Evolutionary conservation across 2,888 invertebrate species (phyloP).

Genomic region (Hydrotaea cyrtoneurina): DNA sequence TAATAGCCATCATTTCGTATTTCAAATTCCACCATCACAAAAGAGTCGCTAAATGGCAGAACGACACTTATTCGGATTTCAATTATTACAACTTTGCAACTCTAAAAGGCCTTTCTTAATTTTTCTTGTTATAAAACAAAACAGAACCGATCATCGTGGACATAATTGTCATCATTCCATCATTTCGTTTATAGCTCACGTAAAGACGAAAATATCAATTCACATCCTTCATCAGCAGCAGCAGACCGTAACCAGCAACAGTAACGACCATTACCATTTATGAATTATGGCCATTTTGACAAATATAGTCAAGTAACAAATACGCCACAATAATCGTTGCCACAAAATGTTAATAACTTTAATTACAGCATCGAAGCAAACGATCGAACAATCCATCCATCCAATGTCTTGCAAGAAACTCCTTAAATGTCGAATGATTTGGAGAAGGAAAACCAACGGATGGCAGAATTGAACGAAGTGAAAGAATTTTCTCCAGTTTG

Average conservation of each 20-base stretch:
- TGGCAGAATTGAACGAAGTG: not conserved
- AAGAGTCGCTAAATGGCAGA: no score
- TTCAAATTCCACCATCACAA: no score
- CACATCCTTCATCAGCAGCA: constrained; percentile 36
- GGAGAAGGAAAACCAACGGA: not conserved
- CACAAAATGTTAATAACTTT: constrained; percentile 64
- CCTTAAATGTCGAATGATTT: constrained; percentile 59
- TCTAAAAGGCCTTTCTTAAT: not conserved
- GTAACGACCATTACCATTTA: constrained; percentile 36
- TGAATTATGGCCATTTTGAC: constrained; percentile 61
- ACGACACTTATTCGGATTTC: no score
- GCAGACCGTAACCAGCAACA: not conserved
- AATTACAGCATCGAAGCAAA: constrained; percentile 45
- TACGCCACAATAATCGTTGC: constrained; percentile 2
- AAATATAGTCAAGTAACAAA: constrained; percentile 61
- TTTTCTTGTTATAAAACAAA: not conserved
- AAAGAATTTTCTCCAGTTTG: not conserved
- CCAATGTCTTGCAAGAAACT: constrained; percentile 16
- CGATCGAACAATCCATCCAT: not conserved
- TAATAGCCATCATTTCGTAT: no score
- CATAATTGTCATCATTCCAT: constrained; percentile 53
- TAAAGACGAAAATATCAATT: constrained; percentile 38
- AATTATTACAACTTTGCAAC: not conserved
- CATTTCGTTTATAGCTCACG: constrained; percentile 51
- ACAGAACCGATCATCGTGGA: not conserved